Percentiles rank a stretch among this genome's conserved stretches.
Conservation (phyloP, 2,888 invertebrate species). For the Eurois occulta region DNA sequence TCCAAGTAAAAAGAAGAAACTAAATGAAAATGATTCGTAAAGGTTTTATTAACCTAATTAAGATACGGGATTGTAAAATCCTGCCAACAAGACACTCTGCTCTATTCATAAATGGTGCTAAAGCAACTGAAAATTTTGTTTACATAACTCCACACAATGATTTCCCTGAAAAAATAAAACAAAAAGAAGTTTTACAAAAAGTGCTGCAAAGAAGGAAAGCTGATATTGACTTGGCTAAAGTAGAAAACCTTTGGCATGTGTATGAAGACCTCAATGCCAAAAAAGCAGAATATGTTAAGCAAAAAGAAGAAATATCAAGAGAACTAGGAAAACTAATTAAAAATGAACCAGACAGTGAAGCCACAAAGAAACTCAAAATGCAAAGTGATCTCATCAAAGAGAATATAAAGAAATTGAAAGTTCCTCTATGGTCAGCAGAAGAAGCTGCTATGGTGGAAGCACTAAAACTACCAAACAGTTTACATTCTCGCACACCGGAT, state of each 20-base stretch:
- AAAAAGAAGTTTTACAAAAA: constrained; percentile 86
- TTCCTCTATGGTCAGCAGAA: constrained; percentile 93
- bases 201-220: constrained; percentile 90
- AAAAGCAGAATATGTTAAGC: constrained; percentile 88
- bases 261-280: constrained; percentile 90
- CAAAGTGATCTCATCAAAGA: constrained; percentile 90
- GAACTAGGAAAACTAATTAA: constrained; percentile 86
- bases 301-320: constrained; percentile 86
- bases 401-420: constrained; percentile 92
- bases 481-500: constrained; percentile 92
- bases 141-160: constrained; percentile 93
- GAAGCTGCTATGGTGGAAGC: constrained; percentile 92
- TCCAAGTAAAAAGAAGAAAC: constrained; percentile 83
- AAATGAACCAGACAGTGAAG: constrained; percentile 77
- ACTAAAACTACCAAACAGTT: constrained; percentile 92
- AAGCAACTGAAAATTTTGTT: constrained; percentile 92
- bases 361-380: constrained; percentile 89
- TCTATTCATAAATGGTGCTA: constrained; percentile 92
- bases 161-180: constrained; percentile 89
- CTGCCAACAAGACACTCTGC: constrained; percentile 87
- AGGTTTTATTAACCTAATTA: constrained; percentile 60
- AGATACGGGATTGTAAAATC: constrained; percentile 67
- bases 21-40: constrained; percentile 82
- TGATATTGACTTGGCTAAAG: constrained; percentile 88
- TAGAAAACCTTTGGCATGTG: constrained; percentile 91